These are phyloP conservation scores for Synanthedon tipuliformis DNA, from an alignment of 2,888 invertebrate species.

Conservation along the genomic window DNA sequence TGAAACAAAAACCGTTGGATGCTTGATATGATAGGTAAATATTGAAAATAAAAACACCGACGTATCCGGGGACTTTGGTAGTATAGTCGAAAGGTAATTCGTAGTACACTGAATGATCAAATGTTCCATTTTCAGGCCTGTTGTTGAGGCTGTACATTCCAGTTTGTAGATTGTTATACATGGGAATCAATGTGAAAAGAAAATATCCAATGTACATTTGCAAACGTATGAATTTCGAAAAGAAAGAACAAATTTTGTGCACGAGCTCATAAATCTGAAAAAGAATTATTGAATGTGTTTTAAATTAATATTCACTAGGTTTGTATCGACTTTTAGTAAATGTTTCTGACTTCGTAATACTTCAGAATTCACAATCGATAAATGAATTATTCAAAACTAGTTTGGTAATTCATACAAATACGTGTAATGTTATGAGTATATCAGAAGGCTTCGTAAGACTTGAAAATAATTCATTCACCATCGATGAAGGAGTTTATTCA, in stretches of 20 bases:
- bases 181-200: constrained; percentile 12
- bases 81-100: constrained; percentile 9
- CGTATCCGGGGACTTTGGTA: constrained; percentile 6
- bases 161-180: constrained; percentile 10
- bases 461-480: no score
- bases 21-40: constrained; percentile 9
- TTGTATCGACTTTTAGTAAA: no score
- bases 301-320: no score
- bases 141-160: constrained; percentile 7
- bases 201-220: constrained; percentile 7
- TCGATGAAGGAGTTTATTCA: no score
- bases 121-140: constrained; percentile 6
- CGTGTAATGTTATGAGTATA: neutral
- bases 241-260: constrained; percentile 12
- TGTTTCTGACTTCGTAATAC: no score
- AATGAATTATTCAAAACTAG: no score
- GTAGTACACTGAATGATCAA: constrained; percentile 10
- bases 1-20: neutral
- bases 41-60: constrained; percentile 7
- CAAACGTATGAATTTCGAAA: constrained; percentile 6
- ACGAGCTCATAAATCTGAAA: constrained; percentile 12
- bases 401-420: no score
- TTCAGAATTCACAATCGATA: no score
- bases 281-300: no score
- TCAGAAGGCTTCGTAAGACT: neutral